Evolutionary conservation across 2,797 vertebrate genomes (phyloP), one percentile per base, ranked within the genome.

Genomic region (Amniataba percoides): DNA sequence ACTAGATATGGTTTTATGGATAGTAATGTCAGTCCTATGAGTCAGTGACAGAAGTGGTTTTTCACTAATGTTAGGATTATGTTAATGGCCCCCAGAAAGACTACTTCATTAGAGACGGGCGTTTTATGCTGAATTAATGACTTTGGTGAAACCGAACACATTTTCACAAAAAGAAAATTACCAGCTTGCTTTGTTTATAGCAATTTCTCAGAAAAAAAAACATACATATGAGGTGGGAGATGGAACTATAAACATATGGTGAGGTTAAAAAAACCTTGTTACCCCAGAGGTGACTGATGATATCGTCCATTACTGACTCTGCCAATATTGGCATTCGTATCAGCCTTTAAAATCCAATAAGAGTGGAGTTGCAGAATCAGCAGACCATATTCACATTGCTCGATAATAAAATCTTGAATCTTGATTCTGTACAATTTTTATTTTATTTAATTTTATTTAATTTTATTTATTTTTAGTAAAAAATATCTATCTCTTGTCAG

Each of bases 291-390:
- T 23, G 63, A 40, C 4, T 52, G 45, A 69, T 68, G 21, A 48
- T 11, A 64, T 63, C 23, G 56, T 59, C 43, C n/a, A 19, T 74
- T 73, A 72, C 65, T 69, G 45, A 63, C 31, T 55, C 57, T 66
- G 15, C 7, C 31, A 43, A 74, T 72, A 63, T 56, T 53, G 53
- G 25, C 23, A 46, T 73, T 74, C 8, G 0, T 42, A 68, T 68
- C 27, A 74, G 48, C 59, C 31, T 21, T 68, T 45, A 45, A 25
- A 71, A 74, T 77, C 55, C 48, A 64, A 39, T 61, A 72, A 46
- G 3, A 51, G 27, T 27, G 36, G 19, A 77, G 61, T 0, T 59
- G 56, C 72, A 56, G 5, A 21, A 61, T 80, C 66, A 74, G 61
- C 57, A 56, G 31, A 8, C 39, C 18, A 7, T 48, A 63, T 48